Conservation (phyloP, 2,888 invertebrate species). For the Dryococelus australis region DNA sequence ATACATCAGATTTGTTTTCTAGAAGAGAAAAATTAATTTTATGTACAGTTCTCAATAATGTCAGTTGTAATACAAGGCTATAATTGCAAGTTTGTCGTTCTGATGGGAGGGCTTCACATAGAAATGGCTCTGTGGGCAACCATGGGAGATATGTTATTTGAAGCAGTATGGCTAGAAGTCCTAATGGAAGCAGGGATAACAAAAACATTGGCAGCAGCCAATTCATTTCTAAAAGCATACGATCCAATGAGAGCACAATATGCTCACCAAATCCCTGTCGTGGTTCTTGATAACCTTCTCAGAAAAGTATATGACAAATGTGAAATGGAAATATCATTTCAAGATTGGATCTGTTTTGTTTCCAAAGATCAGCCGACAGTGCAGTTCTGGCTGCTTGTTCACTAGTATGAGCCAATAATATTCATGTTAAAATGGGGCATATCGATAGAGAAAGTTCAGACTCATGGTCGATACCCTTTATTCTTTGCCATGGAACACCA, state of each 20-base stretch:
- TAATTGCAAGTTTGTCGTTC: neutral
- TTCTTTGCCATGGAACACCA: neutral
- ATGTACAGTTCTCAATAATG: too few species aligned
- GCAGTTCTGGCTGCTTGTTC: neutral
- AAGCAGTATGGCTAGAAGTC: neutral
- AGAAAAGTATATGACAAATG: neutral
- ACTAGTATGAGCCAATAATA: constrained; percentile 11
- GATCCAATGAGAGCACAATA: constrained; percentile 17
- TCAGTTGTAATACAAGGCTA: too few species aligned
- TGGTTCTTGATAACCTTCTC: neutral
- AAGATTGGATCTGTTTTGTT: constrained; percentile 4
- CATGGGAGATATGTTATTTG: neutral
- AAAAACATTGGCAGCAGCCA: constrained; percentile 9
- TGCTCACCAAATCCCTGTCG: neutral
- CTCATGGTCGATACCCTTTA: neutral
- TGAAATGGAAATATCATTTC: neutral
- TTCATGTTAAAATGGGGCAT: neutral
- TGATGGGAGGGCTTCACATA: constrained; percentile 19
- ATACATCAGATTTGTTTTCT: too few species aligned
- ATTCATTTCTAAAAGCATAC: neutral
- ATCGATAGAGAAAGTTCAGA: neutral
- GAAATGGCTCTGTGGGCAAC: constrained; percentile 20
- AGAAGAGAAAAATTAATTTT: too few species aligned
- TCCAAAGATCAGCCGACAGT: neutral
- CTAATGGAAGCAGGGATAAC: neutral